Evolutionary conservation across 2,888 invertebrate genomes (phyloP).

Genomic region (Drosophila maculinotata): DNA sequence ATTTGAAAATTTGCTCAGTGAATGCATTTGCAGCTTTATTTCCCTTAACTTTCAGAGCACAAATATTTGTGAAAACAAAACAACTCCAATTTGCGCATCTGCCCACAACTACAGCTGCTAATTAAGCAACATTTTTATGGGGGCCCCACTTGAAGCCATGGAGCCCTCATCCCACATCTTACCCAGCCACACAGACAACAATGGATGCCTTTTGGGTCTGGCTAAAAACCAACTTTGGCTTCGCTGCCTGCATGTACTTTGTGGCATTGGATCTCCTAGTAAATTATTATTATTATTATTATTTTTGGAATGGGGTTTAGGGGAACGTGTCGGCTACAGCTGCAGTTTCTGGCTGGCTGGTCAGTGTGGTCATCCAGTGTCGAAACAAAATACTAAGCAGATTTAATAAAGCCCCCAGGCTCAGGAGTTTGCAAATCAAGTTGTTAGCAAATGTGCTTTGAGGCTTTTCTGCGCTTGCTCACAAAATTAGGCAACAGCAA

Average conservation of each 20-base stretch:
- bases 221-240: slow-evolving; percentile 26
- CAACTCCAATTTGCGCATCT: slow-evolving; percentile 5
- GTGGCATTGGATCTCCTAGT: slow-evolving; percentile 57
- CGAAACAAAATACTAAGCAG: slow-evolving; percentile 66
- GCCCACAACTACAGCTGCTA: slow-evolving; percentile 36
- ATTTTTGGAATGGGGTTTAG: background rate
- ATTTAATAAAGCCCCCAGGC: slow-evolving; percentile 47
- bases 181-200: slow-evolving; percentile 6
- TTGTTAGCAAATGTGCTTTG: slow-evolving; percentile 57
- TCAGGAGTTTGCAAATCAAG: slow-evolving; percentile 40
- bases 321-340: slow-evolving; percentile 38
- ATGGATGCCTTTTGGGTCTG: slow-evolving; percentile 15
- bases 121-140: slow-evolving; percentile 45
- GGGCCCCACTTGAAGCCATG: background rate
- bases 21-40: slow-evolving; percentile 8
- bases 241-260: slow-evolving; percentile 43
- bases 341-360: slow-evolving; percentile 53
- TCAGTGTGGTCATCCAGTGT: slow-evolving; percentile 63
- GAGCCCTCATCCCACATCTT: background rate
- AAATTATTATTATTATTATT: slow-evolving; percentile 65
- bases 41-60: background rate
- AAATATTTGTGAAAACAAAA: slow-evolving; percentile 33
- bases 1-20: background rate
- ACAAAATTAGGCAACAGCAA: slow-evolving; percentile 57
- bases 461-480: slow-evolving; percentile 41